These are phyloP conservation scores for Xiphophorus birchmanni DNA, from an alignment of 2,797 vertebrate species.

Conservation along the genomic window DNA sequence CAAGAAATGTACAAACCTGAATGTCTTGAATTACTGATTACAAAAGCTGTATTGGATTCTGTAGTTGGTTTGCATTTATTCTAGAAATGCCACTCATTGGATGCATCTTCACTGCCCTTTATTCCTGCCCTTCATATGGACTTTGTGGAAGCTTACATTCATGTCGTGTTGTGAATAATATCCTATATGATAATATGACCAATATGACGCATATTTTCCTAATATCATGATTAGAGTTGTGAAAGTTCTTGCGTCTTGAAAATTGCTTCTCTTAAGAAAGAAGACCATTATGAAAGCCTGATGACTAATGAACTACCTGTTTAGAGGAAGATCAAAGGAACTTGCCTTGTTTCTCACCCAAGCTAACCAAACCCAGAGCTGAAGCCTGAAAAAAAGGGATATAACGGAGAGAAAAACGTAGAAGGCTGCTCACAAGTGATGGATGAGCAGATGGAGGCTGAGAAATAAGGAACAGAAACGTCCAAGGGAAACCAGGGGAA, in stretches of 20 bases:
- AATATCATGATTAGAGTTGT: background rate
- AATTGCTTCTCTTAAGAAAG: slow-evolving; percentile 29
- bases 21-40: slow-evolving; percentile 5
- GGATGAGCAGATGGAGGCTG: slow-evolving; percentile 46
- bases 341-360: slow-evolving; percentile 47
- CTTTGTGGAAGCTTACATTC: background rate
- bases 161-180: background rate
- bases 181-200: background rate
- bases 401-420: slow-evolving; percentile 23
- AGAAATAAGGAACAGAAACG: slow-evolving; percentile 53
- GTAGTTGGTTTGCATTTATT: background rate
- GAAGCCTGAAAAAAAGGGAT: background rate
- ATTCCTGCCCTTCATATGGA: background rate
- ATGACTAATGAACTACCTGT: slow-evolving; percentile 60
- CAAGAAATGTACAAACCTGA: background rate
- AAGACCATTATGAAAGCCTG: slow-evolving; percentile 43
- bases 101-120: background rate
- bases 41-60: background rate
- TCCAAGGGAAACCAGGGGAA: slow-evolving; percentile 15
- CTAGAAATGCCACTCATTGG: background rate
- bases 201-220: background rate
- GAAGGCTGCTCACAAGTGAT: slow-evolving; percentile 49
- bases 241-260: slow-evolving; percentile 12
- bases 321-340: slow-evolving; percentile 48
- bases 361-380: slow-evolving; percentile 42